These are phyloP conservation scores for Eupithecia subfuscata DNA, from an alignment of 2,888 invertebrate species.

Conservation along the genomic window DNA sequence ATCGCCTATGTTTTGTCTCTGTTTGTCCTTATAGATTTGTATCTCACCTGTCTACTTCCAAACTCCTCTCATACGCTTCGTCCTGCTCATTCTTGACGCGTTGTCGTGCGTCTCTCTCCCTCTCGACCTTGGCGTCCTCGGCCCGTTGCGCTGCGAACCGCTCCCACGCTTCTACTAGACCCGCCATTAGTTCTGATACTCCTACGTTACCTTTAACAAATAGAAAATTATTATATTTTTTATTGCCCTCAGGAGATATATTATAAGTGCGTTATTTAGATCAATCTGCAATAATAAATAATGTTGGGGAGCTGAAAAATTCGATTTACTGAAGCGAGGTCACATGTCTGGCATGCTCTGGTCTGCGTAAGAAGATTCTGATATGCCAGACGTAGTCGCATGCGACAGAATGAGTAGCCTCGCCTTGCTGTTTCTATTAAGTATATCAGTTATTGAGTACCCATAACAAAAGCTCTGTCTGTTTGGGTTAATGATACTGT, in stretches of 20 bases:
- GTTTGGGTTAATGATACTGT: neutral
- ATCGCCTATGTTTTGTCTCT: neutral
- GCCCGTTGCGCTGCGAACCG: slow-evolving; percentile 91
- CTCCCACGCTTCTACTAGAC: slow-evolving; percentile 94
- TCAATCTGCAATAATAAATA: too few relatives aligned
- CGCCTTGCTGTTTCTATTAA: too few relatives aligned
- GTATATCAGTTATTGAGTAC: too few relatives aligned
- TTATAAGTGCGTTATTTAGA: too few relatives aligned
- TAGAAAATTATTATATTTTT: neutral
- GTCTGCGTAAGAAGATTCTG: too few relatives aligned
- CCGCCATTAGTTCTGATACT: slow-evolving; percentile 93
- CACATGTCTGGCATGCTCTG: too few relatives aligned
- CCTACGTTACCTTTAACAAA: slow-evolving; percentile 88
- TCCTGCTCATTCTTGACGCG: slow-evolving; percentile 96
- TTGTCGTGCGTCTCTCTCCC: slow-evolving; percentile 94
- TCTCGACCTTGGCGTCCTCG: slow-evolving; percentile 92
- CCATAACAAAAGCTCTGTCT: too few relatives aligned
- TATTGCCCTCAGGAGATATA: too few relatives aligned
- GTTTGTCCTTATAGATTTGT: neutral
- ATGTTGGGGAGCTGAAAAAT: too few relatives aligned
- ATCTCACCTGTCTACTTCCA: slow-evolving; percentile 90
- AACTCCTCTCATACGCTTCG: slow-evolving; percentile 94
- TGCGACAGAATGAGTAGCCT: too few relatives aligned
- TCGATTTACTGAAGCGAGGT: too few relatives aligned
- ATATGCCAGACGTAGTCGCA: too few relatives aligned